Evolutionary conservation across 2,113 vertebrate species (phyloP).

Genomic region (Grammomys surdaster): DNA sequence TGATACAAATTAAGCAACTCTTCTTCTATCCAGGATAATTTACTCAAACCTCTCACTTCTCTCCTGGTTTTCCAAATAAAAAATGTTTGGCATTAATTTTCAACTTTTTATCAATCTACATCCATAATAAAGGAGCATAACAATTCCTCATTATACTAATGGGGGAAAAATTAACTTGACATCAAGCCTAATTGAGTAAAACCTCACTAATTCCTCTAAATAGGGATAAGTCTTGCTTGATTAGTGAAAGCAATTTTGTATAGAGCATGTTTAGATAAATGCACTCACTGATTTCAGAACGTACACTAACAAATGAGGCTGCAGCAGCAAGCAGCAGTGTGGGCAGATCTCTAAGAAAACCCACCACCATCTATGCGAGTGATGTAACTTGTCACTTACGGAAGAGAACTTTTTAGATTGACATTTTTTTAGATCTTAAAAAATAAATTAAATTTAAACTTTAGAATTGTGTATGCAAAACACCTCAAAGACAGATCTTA

Average conservation of each 20-base stretch:
- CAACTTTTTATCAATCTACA: constrained; percentile 43
- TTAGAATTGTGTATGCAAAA: background rate
- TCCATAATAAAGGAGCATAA: constrained; percentile 9
- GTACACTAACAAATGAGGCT: background rate
- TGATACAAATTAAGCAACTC: background rate
- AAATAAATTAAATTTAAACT: background rate
- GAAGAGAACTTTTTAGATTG: background rate
- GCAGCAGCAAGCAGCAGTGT: rapidly evolving
- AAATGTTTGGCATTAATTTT: constrained; percentile 44
- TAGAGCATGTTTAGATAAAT: constrained; percentile 63
- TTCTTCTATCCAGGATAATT: constrained; percentile 48
- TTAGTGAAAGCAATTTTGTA: constrained; percentile 75
- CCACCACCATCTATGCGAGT: background rate
- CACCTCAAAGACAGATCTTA: background rate
- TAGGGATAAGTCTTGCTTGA: constrained; percentile 73
- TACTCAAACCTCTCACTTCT: constrained; percentile 37
- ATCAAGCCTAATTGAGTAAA: constrained; percentile 80
- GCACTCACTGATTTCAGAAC: constrained; percentile 42
- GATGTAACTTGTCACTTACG: background rate
- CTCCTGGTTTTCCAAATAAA: constrained; percentile 51
- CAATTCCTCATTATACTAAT: constrained; percentile 75
- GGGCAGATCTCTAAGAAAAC: background rate
- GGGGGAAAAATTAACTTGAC: constrained; percentile 73
- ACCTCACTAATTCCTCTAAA: constrained; percentile 79
- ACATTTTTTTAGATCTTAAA: constrained; percentile 9